phyloP scores from a whole-genome alignment of 2,113 vertebrate genomes.

The Acanthochromis polyacanthus region DNA sequence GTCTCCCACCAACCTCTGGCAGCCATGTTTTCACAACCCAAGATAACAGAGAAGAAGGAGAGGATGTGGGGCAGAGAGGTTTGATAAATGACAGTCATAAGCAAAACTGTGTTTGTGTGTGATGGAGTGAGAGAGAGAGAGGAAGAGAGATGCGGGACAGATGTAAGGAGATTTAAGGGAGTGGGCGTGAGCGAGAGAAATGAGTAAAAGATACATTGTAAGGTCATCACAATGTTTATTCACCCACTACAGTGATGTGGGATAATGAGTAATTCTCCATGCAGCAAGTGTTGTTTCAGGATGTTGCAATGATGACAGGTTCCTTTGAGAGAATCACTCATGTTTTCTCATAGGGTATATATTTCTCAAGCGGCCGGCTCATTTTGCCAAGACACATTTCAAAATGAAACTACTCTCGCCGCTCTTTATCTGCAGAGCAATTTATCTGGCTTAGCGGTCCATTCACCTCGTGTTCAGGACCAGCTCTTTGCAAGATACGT shows the following conservation, averaged over 20 bases:
- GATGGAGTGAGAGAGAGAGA: slow-evolving; percentile 1
- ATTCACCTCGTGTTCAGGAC: slow-evolving; percentile 32
- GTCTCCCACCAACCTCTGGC: slow-evolving; percentile 63
- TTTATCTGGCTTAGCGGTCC: slow-evolving; percentile 52
- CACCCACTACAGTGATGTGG: slow-evolving; percentile 62
- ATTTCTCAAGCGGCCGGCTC: slow-evolving; percentile 18
- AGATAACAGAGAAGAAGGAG: slow-evolving; percentile 70
- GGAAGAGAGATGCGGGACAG: slow-evolving; percentile 6
- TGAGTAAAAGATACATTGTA: slow-evolving; percentile 40
- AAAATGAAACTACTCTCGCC: slow-evolving; percentile 26
- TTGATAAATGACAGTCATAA: slow-evolving; percentile 53
- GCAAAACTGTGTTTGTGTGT: slow-evolving; percentile 15
- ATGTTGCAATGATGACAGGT: slow-evolving; percentile 69
- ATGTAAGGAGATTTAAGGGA: slow-evolving; percentile 22
- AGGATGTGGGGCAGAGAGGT: slow-evolving; percentile 33
- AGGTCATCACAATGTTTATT: slow-evolving; percentile 68
- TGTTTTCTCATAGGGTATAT: slow-evolving; percentile 21
- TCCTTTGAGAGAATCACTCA: slow-evolving; percentile 30
- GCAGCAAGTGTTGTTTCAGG: slow-evolving; percentile 60
- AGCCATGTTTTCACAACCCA: slow-evolving; percentile 69
- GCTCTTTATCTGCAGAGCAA: slow-evolving; percentile 50
- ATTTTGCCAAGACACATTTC: slow-evolving; percentile 54
- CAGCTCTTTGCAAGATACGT: slow-evolving; percentile 42
- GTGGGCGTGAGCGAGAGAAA: slow-evolving; percentile 19
- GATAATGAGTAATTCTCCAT: slow-evolving; percentile 58